Percentiles rank a stretch among this genome's conserved stretches.
These are phyloP conservation scores for Diogma glabrata DNA, from an alignment of 2,888 invertebrate species.

Conservation along the genomic window DNA sequence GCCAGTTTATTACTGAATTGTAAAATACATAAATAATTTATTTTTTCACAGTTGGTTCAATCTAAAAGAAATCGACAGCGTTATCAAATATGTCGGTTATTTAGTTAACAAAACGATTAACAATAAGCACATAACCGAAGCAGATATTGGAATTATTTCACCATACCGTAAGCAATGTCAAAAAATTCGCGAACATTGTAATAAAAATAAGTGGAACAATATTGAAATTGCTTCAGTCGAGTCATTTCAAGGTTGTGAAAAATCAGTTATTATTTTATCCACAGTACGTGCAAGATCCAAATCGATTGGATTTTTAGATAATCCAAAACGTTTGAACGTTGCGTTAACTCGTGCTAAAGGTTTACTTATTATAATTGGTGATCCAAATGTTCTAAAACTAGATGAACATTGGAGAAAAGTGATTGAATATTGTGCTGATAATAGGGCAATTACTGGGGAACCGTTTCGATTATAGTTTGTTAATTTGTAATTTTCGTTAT, in stretches of 20 bases:
- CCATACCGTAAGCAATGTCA: conserved; percentile 41
- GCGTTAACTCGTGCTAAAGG: conserved; percentile 49
- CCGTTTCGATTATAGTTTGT: conserved; percentile 12
- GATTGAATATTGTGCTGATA: not conserved
- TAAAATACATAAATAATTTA: too few relatives aligned
- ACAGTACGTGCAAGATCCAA: conserved; percentile 53
- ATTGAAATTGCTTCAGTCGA: conserved; percentile 74
- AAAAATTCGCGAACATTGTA: conserved; percentile 31
- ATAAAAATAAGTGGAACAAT: conserved; percentile 27
- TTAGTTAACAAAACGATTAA: conserved; percentile 38
- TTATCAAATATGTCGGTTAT: conserved; percentile 44
- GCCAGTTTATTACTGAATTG: too few relatives aligned
- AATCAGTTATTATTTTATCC: conserved; percentile 66
- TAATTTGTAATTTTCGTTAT: too few relatives aligned
- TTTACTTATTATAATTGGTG: not conserved
- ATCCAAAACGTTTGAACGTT: conserved; percentile 46
- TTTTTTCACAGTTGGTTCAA: too few relatives aligned
- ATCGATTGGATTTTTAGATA: conserved; percentile 28
- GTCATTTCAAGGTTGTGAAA: conserved; percentile 79
- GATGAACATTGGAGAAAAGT: not conserved
- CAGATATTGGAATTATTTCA: conserved; percentile 48
- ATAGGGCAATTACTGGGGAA: not conserved
- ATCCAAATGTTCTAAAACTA: not conserved
- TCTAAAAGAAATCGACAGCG: conserved; percentile 43
- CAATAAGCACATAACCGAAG: conserved; percentile 34